These are phyloP conservation scores for Trididemnum clinides DNA, from an alignment of 23 tunicate genomes.

Conservation along the genomic window DNA sequence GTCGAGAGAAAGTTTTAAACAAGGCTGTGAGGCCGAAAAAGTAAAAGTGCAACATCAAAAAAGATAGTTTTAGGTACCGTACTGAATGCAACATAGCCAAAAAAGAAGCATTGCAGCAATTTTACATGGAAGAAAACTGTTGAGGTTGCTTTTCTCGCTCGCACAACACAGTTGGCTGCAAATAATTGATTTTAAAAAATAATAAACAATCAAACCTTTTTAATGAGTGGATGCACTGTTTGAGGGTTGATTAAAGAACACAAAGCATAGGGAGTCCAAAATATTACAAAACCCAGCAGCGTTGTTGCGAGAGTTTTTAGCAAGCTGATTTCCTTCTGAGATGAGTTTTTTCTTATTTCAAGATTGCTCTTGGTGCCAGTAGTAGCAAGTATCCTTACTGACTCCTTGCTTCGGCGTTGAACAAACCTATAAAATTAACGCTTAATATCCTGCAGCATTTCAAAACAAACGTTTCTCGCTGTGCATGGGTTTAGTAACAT, in stretches of 20 bases:
- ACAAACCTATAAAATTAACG: not conserved
- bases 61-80: too few species aligned
- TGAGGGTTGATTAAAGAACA: not conserved
- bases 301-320: slow-evolving; percentile 45
- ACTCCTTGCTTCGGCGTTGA: not conserved
- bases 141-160: too few species aligned
- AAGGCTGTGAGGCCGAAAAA: too few species aligned
- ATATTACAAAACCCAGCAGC: slow-evolving; percentile 16
- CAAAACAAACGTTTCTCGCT: not conserved
- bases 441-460: not conserved
- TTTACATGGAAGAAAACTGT: too few species aligned
- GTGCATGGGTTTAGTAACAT: not conserved
- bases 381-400: not conserved
- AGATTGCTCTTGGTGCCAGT: not conserved
- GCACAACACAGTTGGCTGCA: too few species aligned
- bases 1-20: too few species aligned
- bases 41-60: too few species aligned
- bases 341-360: not conserved
- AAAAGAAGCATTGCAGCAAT: too few species aligned
- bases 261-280: slow-evolving; percentile 50
- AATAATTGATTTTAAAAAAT: too few species aligned
- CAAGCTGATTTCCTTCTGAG: slow-evolving; percentile 15
- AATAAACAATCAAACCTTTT: not conserved
- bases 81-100: too few species aligned
- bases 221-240: slow-evolving; percentile 7